phyloP scores from a whole-genome alignment of 2,113 vertebrate genomes.

The Bubo bubo region DNA sequence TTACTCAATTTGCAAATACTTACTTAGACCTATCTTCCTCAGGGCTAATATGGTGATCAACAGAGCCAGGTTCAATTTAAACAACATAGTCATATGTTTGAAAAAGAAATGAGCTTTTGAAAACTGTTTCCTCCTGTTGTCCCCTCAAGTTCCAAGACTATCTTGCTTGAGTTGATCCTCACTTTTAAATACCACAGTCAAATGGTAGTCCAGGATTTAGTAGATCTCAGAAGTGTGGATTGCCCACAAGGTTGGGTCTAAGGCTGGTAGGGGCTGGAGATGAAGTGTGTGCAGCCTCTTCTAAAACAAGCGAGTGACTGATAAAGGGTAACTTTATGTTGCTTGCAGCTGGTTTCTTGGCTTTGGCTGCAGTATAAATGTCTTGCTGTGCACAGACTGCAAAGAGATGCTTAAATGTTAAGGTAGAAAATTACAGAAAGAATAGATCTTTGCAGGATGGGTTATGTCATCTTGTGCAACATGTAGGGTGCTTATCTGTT shows the following conservation, averaged over 20 bases:
- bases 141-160: neutral
- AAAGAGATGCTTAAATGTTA: neutral
- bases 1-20: slow-evolving; percentile 37
- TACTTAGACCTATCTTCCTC: neutral
- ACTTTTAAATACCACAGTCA: neutral
- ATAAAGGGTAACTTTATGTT: neutral
- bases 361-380: neutral
- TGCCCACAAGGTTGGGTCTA: neutral
- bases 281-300: neutral
- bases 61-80: neutral
- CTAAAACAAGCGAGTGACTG: neutral
- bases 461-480: neutral
- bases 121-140: neutral
- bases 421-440: neutral
- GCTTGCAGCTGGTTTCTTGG: neutral
- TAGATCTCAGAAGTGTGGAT: neutral
- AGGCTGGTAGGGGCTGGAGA: neutral
- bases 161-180: neutral
- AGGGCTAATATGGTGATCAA: slow-evolving; percentile 8
- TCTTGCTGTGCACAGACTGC: neutral
- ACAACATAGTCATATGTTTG: neutral
- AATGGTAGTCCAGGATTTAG: neutral
- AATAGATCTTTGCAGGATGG: neutral
- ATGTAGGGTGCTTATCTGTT: neutral
- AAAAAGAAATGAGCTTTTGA: slow-evolving; percentile 23